Percentiles rank a stretch among this genome's conserved stretches.
Evolutionary conservation across 2,888 invertebrate species (phyloP).

Genomic region (Macrostomum cliftonense): DNA sequence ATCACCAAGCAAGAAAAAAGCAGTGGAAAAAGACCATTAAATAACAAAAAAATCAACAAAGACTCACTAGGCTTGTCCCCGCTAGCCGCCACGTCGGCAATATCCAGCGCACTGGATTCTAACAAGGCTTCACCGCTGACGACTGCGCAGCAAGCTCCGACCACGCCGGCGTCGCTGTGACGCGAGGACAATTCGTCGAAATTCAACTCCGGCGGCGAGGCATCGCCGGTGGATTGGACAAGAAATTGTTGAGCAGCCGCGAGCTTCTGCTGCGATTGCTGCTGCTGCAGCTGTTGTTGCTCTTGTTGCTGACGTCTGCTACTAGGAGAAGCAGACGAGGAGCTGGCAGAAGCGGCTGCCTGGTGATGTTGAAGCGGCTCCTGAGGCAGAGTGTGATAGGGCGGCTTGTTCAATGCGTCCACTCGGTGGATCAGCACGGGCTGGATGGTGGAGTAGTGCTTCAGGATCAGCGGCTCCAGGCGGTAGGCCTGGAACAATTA

Average conservation of each 20-base stretch:
- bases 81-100: too few relatives aligned
- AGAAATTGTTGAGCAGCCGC: background rate
- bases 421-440: constrained; percentile 45
- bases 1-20: too few relatives aligned
- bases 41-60: too few relatives aligned
- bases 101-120: background rate
- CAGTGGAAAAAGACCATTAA: too few relatives aligned
- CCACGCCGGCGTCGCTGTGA: constrained; percentile 6
- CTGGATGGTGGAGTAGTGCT: constrained; percentile 44
- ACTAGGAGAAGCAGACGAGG: background rate
- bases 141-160: constrained; percentile 1
- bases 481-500: constrained; percentile 39
- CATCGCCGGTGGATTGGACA: background rate
- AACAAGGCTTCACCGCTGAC: too few relatives aligned
- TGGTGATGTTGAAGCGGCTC: background rate
- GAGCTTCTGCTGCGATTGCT: too few relatives aligned
- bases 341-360: background rate
- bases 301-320: background rate
- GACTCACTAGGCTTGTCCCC: too few relatives aligned
- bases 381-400: constrained; percentile 26
- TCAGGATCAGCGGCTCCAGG: constrained; percentile 47
- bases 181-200: constrained; percentile 5
- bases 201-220: too few relatives aligned
- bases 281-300: too few relatives aligned
- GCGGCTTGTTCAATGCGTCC: constrained; percentile 36